A percentile compares a stretch with the other conserved stretches of the same genome.
Conservation (phyloP, 2,113 vertebrate genomes). For the Collichthys lucidus region DNA sequence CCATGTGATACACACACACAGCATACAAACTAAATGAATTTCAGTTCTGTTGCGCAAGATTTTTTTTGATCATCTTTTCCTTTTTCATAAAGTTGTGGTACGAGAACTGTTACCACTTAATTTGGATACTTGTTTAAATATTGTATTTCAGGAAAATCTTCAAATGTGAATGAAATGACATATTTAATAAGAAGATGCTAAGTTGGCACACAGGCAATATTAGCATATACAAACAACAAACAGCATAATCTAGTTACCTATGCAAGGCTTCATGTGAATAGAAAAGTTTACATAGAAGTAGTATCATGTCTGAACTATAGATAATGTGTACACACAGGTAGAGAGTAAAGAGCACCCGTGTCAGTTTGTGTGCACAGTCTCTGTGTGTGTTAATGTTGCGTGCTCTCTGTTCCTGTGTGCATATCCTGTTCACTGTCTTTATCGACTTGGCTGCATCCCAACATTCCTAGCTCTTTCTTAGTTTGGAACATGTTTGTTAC, state of each 20-base stretch:
- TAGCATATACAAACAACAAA: neutral
- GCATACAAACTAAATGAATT: conserved; percentile 9
- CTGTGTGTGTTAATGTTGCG: neutral
- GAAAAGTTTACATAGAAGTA: neutral
- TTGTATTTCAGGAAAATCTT: neutral
- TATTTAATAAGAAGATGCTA: neutral
- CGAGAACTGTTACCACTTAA: neutral
- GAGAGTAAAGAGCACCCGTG: neutral
- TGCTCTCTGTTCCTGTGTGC: conserved; percentile 12
- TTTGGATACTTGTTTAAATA: neutral
- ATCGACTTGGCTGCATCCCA: conserved; percentile 36
- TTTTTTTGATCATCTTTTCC: neutral
- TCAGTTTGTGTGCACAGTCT: neutral
- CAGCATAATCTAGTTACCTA: no score
- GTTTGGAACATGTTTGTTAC: conserved; percentile 61
- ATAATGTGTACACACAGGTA: neutral
- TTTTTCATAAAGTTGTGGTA: conserved; percentile 4
- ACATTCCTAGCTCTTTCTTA: conserved; percentile 44
- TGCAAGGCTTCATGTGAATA: neutral
- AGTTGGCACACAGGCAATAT: neutral
- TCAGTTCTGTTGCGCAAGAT: neutral
- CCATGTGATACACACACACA: conserved; percentile 6
- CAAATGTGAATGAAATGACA: neutral
- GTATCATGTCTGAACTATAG: neutral
- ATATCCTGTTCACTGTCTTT: conserved; percentile 20